Evolutionary conservation across 2,888 invertebrate genomes (phyloP), one percentile per base, ranked within the genome.

Genomic region (Thecocarcelia acutangulata): DNA sequence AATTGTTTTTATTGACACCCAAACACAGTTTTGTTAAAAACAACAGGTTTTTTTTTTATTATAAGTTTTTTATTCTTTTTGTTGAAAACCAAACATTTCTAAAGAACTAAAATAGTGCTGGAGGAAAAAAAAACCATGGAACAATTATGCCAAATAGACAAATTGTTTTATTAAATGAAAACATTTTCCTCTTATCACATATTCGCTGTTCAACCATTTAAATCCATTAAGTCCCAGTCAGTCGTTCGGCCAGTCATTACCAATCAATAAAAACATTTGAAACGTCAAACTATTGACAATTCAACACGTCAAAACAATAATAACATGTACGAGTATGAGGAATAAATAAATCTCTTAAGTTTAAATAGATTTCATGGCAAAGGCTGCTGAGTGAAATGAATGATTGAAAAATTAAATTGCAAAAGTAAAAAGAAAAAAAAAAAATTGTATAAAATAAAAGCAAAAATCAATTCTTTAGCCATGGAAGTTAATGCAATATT

Each of bases 231-330:
- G 21, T 33, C 44, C n/a, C 28, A 46, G 24, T 3, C 52, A 52
- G n/a, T n/a, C n/a, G n/a, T n/a, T n/a, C n/a, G n/a, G 24, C 11
- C 52, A 52, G 12, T 40, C 74, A 52, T 44, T 52, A 46, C 13
- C 50, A 64, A 73, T 79, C 59, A 73, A 79, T 68, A 68, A 48
- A 48, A 63, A 63, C 33, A 79, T 74, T 73, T 69, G n/a, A 69
- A 50, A 77, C 54, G 74, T 80, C 80, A 74, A 64, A 63, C 21
- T 63, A 44, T 58, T 69, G 79, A 63, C 68, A 66, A 21, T 15
- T 13, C 12, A 19, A 19, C 28, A 42, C 69, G 28, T 24, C 28
- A 66, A 28, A 48, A 19, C 28, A 66, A 42, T 66, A 61, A 63
- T n/a, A n/a, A n/a, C n/a, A n/a, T n/a, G n/a, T n/a, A n/a, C 33